Conservation (phyloP, 2,888 invertebrate species). For the Mimas tiliae region DNA sequence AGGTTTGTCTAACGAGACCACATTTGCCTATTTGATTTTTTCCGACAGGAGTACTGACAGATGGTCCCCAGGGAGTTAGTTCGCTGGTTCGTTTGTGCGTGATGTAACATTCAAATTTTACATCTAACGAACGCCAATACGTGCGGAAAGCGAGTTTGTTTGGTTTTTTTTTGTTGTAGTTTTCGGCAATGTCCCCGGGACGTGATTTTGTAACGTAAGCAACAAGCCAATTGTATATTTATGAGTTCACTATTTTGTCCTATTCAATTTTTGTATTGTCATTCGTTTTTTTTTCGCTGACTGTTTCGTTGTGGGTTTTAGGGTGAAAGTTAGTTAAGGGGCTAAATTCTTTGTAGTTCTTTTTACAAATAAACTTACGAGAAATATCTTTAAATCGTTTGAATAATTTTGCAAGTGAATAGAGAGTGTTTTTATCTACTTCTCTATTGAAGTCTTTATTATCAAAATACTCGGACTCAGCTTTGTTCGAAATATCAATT, state of each 20-base stretch:
- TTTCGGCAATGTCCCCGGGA: conserved; percentile 59
- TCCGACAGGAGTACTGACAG: conserved; percentile 63
- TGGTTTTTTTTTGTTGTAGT: conserved; percentile 59
- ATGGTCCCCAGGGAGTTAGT: conserved; percentile 68
- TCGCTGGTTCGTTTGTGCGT: conserved; percentile 79
- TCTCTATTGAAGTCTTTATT: background rate
- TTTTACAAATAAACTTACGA: background rate
- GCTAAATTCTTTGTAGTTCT: background rate
- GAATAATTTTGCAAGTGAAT: background rate
- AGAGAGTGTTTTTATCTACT: background rate
- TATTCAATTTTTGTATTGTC: conserved; percentile 35
- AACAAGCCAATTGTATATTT: conserved; percentile 82
- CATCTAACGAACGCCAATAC: conserved; percentile 81
- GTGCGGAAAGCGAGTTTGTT: conserved; percentile 71
- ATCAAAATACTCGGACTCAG: background rate
- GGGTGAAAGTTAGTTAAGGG: conserved; percentile 1
- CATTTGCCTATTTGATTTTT: conserved; percentile 43
- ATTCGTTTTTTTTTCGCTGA: conserved; percentile 18
- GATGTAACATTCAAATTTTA: conserved; percentile 78
- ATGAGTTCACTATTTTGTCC: conserved; percentile 75
- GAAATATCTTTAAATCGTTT: background rate
- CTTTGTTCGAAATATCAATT: background rate
- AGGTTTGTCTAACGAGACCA: conserved; percentile 4
- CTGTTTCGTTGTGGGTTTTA: background rate
- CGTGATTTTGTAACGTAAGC: conserved; percentile 75